These are phyloP conservation scores for Kryphioiulus occultus DNA, from an alignment of 2,888 invertebrate species.

Conservation along the genomic window DNA sequence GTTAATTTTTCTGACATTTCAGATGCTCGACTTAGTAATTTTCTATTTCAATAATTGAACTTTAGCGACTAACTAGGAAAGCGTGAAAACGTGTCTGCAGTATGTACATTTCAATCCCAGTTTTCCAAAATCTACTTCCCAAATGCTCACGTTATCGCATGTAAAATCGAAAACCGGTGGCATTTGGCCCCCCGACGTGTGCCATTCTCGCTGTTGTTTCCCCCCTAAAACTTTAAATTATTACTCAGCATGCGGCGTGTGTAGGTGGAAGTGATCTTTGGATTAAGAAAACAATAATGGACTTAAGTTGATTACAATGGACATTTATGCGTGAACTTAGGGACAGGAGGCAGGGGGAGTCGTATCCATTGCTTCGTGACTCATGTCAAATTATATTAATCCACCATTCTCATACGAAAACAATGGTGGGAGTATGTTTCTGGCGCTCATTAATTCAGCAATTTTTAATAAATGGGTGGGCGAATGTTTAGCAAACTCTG, in stretches of 20 bases:
- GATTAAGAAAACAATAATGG: conserved; percentile 5
- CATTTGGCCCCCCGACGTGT: background rate
- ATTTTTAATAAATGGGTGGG: conserved; percentile 4
- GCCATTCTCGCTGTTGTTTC: background rate
- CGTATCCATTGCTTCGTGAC: background rate
- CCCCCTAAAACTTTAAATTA: background rate
- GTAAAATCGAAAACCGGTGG: background rate
- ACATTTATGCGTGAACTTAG: conserved; percentile 4
- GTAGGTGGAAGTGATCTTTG: background rate
- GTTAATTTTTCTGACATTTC: too few species aligned
- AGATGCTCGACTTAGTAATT: too few species aligned
- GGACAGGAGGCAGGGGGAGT: background rate
- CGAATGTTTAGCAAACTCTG: conserved; percentile 3
- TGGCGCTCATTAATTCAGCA: conserved; percentile 20
- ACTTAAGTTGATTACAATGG: background rate
- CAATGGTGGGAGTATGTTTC: background rate
- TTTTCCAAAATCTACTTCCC: too few species aligned
- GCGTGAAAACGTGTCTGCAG: too few species aligned
- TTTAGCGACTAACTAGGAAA: too few species aligned
- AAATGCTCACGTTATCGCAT: background rate
- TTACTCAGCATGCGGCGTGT: background rate
- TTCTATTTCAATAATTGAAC: too few species aligned
- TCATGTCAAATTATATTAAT: conserved; percentile 5
- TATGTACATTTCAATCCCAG: too few species aligned
- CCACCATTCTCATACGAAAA: background rate